A percentile compares a stretch with the other conserved stretches of the same genome.
These are phyloP conservation scores for Cyclophora punctaria DNA, from an alignment of 2,888 invertebrate genomes.

Conservation along the genomic window DNA sequence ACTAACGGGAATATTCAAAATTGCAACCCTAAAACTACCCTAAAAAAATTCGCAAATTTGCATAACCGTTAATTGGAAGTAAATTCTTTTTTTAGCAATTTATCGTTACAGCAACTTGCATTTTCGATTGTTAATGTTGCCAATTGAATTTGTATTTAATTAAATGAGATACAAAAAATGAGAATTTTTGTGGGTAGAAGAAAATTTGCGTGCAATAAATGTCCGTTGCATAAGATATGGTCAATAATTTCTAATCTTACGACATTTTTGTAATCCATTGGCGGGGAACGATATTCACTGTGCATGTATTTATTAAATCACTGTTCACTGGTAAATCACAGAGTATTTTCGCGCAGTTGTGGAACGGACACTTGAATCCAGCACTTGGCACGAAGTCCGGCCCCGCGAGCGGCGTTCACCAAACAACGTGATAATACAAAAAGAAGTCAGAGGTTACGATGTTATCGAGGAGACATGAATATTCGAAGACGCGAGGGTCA, in stretches of 20 bases:
- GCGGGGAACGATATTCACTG: constrained; percentile 41
- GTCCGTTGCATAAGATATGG: neutral
- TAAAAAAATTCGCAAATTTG: no score
- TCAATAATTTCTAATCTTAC: constrained; percentile 56
- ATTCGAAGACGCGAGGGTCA: constrained; percentile 74
- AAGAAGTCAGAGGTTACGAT: constrained; percentile 72
- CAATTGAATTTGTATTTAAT: no score
- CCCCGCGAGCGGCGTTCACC: constrained; percentile 55
- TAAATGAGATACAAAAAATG: no score
- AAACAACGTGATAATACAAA: constrained; percentile 69
- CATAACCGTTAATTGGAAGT: no score
- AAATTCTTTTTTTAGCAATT: no score
- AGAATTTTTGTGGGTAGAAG: neutral
- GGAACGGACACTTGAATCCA: constrained; percentile 60
- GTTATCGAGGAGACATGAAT: constrained; percentile 74
- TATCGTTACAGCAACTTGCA: no score
- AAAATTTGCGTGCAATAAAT: neutral
- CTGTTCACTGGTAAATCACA: constrained; percentile 60
- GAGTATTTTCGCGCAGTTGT: constrained; percentile 46
- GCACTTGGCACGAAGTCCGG: constrained; percentile 64
- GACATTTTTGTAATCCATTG: constrained; percentile 58
- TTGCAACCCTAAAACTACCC: no score
- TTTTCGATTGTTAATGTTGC: no score
- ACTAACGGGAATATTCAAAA: no score
- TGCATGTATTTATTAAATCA: constrained; percentile 39